Evolutionary conservation across 2,888 invertebrate species (phyloP), one percentile per base, ranked within the genome.

Genomic region (Stenodera caucasica): DNA sequence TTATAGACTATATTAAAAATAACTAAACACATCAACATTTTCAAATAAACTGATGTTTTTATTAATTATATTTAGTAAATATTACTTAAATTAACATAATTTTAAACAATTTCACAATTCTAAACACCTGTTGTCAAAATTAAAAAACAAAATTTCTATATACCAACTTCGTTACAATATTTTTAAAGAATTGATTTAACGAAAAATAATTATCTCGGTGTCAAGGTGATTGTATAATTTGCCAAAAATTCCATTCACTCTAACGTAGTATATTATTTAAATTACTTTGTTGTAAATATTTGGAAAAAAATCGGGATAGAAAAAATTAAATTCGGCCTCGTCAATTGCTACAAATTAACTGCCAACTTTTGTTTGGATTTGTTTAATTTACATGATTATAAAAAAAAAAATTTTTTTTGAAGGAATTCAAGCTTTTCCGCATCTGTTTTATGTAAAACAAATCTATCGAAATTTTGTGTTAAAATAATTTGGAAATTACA

Each of bases 401-500:
- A 21, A 45, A 21, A 21, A 23, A 45, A 37, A 15, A 15, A 15
- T n/a, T 3, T 26, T 4, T 26, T 4, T 26, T 4, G 26, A 26
- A 26, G 5, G 5, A 26, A 26, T 4, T 26, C 5, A 5, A 23
- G 23, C 21, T 23, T 45, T 45, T 23, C 45, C 45, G 45, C 12
- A 45, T 45, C 45, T 45, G 45, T 45, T 45, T 23, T 45, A 45
- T 45, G n/a, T 45, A 23, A 45, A 45, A 45, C 12, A 18, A 45
- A 45, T 23, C 1, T 21, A 23, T 4, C 18, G 5, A 23, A 45
- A 12, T 21, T 45, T 21, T 21, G 21, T 2, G 11, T 11, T 1
- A 12, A 45, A 21, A 45, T 21, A 12, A 33, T 26, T 7, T n/a
- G n/a, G 32, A 32, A 11, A 45, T 12, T 45, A 9, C 23, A 45